These are phyloP conservation scores for Anomalospiza imberbis DNA, from an alignment of 2,797 vertebrate species.

Conservation along the genomic window DNA sequence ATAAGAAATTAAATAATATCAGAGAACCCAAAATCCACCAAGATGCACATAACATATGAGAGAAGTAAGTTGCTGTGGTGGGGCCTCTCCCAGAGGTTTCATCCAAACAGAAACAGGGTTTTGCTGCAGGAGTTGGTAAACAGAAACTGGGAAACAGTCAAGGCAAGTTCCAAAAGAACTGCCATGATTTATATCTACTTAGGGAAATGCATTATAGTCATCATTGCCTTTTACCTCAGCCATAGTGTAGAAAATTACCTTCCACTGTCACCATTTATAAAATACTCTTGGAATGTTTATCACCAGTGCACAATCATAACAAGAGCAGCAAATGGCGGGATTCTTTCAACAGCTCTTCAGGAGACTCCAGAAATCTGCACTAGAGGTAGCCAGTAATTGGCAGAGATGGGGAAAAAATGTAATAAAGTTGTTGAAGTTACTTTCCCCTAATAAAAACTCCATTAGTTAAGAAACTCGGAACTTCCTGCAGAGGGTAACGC, in stretches of 20 bases:
- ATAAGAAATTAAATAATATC: neutral
- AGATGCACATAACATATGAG: neutral
- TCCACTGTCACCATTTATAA: conserved; percentile 4
- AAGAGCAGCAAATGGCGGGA: neutral
- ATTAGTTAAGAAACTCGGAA: neutral
- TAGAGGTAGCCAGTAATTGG: neutral
- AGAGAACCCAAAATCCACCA: neutral
- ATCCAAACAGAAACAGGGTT: neutral
- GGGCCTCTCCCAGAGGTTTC: neutral
- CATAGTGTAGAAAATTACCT: neutral
- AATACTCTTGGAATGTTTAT: conserved; percentile 24
- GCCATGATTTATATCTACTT: neutral
- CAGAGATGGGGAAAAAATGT: neutral
- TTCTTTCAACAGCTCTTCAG: neutral
- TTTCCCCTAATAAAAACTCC: neutral
- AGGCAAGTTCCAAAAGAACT: neutral
- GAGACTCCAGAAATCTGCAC: neutral
- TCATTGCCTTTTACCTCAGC: conserved; percentile 27
- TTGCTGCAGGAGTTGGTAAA: neutral
- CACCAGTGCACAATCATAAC: neutral
- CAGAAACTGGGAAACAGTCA: neutral
- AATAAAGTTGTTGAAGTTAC: neutral
- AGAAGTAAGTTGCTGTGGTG: neutral
- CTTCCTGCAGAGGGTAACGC: neutral
- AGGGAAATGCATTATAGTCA: neutral